These are phyloP conservation scores for Hymenochirus boettgeri DNA, from an alignment of 2,113 vertebrate genomes.

Conservation along the genomic window DNA sequence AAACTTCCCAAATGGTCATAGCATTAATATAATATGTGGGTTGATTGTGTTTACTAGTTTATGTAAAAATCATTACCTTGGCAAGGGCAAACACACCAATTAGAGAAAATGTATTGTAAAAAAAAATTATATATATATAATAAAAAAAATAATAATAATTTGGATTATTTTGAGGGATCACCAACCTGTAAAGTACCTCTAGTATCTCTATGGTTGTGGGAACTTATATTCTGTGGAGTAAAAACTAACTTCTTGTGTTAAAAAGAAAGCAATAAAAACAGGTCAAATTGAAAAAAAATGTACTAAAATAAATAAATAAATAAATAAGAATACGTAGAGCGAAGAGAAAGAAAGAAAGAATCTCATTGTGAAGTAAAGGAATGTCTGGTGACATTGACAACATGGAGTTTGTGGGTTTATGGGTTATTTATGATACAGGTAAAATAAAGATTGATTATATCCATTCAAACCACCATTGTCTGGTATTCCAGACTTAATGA, in stretches of 20 bases:
- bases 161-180: constrained; percentile 52
- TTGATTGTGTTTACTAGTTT: constrained; percentile 40
- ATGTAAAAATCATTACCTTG: constrained; percentile 56
- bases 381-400: background rate
- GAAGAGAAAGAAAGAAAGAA: background rate
- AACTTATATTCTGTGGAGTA: constrained; percentile 56
- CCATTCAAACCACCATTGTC: background rate
- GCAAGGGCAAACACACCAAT: constrained; percentile 52
- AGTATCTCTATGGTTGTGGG: constrained; percentile 53
- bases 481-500: background rate
- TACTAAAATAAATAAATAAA: constrained; percentile 18
- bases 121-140: background rate
- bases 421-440: too few species aligned
- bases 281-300: background rate
- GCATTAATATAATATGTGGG: too few species aligned
- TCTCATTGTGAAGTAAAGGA: background rate
- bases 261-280: constrained; percentile 6
- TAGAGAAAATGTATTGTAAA: constrained; percentile 25
- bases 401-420: too few species aligned
- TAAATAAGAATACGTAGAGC: background rate
- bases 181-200: constrained; percentile 55
- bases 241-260: constrained; percentile 60
- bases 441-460: too few species aligned
- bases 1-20: too few species aligned
- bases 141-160: constrained; percentile 42